phyloP scores from a whole-genome alignment of 2,113 vertebrate species.

The Todiramphus chloris region DNA sequence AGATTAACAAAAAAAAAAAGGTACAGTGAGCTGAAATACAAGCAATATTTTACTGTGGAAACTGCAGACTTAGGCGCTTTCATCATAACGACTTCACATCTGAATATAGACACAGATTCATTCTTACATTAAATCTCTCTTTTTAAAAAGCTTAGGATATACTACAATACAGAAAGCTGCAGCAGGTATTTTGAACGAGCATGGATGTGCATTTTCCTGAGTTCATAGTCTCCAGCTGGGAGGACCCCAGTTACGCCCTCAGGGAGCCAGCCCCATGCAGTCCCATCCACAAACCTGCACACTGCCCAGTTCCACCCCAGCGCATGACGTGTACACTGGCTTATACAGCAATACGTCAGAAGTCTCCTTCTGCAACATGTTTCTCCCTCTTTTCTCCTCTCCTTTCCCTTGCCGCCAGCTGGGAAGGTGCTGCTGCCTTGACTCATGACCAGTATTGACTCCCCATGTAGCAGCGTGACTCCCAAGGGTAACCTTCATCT shows the following conservation, averaged over 20 bases:
- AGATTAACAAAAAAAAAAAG: conserved; percentile 15
- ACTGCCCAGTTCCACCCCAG: background rate
- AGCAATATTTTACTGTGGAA: background rate
- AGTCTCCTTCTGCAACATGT: background rate
- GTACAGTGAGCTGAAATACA: background rate
- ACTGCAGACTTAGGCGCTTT: conserved; percentile 15
- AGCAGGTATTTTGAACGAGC: background rate
- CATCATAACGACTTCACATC: background rate
- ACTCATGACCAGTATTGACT: background rate
- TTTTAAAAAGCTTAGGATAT: background rate
- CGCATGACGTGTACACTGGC: no score
- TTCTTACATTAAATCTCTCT: background rate
- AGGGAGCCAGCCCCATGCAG: background rate
- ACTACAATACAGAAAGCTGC: background rate
- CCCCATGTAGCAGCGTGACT: background rate
- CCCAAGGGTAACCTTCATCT: background rate
- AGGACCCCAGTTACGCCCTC: background rate
- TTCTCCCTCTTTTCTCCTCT: background rate
- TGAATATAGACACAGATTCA: background rate
- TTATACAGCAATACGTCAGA: rapidly evolving
- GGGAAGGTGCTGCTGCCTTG: background rate
- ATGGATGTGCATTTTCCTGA: background rate
- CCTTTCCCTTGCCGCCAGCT: background rate
- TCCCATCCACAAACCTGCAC: background rate
- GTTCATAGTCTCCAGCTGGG: background rate